Conservation (phyloP, 2,888 invertebrate species). For the Ariolimax columbianus region DNA sequence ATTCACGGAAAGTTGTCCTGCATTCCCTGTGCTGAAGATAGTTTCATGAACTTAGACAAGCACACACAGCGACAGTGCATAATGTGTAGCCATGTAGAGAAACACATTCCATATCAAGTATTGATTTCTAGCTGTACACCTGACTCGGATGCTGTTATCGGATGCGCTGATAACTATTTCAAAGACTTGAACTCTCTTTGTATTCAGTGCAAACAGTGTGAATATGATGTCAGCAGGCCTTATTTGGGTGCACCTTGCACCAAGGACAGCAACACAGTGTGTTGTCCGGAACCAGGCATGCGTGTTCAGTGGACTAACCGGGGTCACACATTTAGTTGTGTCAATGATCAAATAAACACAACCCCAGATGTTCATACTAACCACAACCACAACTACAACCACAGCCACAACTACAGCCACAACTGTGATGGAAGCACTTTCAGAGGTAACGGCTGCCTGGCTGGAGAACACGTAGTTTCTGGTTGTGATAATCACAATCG, state of each 20-base stretch:
- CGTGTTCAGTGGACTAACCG: neutral
- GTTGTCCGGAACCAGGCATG: neutral
- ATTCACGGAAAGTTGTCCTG: neutral
- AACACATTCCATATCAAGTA: neutral
- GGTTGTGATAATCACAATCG: neutral
- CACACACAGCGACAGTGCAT: neutral
- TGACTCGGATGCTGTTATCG: neutral
- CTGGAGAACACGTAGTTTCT: neutral
- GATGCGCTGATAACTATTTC: neutral
- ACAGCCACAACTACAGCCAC: neutral
- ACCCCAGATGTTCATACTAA: too few species aligned
- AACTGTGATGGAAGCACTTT: neutral
- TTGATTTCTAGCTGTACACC: neutral
- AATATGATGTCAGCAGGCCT: neutral
- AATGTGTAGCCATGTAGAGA: neutral
- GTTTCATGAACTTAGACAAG: neutral
- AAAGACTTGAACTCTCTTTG: neutral
- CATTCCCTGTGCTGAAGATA: neutral
- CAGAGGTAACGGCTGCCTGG: neutral
- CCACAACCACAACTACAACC: neutral
- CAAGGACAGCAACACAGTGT: neutral
- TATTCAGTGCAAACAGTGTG: neutral
- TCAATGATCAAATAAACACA: too few species aligned
- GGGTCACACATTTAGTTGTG: neutral
- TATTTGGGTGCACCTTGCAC: neutral